Conservation (phyloP, 2,113 vertebrate genomes). For the Numenius arquata region DNA sequence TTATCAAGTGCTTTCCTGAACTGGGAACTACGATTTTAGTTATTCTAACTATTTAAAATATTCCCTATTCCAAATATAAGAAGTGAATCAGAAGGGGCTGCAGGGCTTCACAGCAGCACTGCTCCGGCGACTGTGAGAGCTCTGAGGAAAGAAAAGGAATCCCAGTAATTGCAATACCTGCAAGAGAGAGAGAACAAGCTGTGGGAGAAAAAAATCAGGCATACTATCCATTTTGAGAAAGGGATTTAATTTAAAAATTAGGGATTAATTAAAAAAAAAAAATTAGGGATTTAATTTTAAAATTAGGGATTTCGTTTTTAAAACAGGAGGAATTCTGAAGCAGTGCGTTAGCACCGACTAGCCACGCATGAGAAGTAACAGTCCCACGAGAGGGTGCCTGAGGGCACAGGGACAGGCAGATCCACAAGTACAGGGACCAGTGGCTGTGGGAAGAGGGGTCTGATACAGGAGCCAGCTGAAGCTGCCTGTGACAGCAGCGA, state of each 20-base stretch:
- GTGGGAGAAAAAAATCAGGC: not conserved
- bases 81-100: constrained; percentile 3
- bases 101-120: not conserved
- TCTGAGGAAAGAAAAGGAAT: constrained; percentile 34
- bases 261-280: not conserved
- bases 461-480: not conserved
- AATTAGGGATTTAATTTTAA: not conserved
- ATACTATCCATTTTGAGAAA: not conserved
- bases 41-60: constrained; percentile 28
- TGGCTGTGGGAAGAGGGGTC: not conserved
- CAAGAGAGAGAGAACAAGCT: not conserved
- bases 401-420: not conserved
- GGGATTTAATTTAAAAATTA: not conserved
- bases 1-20: constrained; percentile 41
- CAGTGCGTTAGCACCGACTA: not conserved
- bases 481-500: not conserved
- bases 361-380: not conserved
- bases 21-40: not conserved
- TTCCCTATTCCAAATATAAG: constrained; percentile 4
- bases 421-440: not conserved
- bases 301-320: not conserved
- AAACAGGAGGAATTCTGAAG: not conserved
- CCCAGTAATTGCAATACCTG: not conserved
- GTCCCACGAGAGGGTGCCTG: not conserved
- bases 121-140: not conserved